Base-by-base conservation (phyloP, 2,113 vertebrate genomes). In the Lepus americanus region DNA sequence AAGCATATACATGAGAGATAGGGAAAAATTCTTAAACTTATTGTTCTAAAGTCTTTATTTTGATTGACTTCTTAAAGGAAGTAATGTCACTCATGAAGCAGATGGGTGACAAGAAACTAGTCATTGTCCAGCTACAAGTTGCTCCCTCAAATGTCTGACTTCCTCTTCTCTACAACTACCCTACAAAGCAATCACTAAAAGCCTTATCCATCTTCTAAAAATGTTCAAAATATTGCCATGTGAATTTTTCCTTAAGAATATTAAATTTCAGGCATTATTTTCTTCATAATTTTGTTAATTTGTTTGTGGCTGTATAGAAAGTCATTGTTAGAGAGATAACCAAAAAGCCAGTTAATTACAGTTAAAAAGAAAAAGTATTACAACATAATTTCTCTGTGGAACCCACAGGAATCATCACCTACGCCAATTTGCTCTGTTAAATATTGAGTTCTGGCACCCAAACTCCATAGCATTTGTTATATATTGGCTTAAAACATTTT, bases 21-120 rank as follows among this genome's bases (percentile, higher is more conserved):
- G 49, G 14, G 10, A 85, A 87, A 83, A 80, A 76, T 16, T 36
- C 9, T 94, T 87, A 85, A 95, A 74, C n/a, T 88, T 90, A 84
- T n/a, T 93, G 39, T 5, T 59, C 22, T 79, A 23, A 94, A 59
- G 55, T 84, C 33, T 14, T 91, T 81, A 79, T 70, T 87, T 94
- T 79, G 66, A 5, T 23, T 9, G 9, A 64, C 20, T 70, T 85
- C 31, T 94, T 95, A 87, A 93, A 89, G n/a, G 9, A 74, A 44
- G 12, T 67, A 91, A 84, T 73, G 29, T 86, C 63, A 74, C 10
- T 3, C n/a, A 27, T 51, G 17, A 20, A 89, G 8, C 13, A 92
- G 10, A n/a, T 39, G 16, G 39, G n/a, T 95, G 51, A 79, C 59
- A 88, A 82, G 36, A 89, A 92, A 86, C 6, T 67, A 29, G 5